Evolutionary conservation across 2,888 invertebrate genomes (phyloP), one percentile per base, ranked within the genome.

Genomic region (Acleris holmiana): DNA sequence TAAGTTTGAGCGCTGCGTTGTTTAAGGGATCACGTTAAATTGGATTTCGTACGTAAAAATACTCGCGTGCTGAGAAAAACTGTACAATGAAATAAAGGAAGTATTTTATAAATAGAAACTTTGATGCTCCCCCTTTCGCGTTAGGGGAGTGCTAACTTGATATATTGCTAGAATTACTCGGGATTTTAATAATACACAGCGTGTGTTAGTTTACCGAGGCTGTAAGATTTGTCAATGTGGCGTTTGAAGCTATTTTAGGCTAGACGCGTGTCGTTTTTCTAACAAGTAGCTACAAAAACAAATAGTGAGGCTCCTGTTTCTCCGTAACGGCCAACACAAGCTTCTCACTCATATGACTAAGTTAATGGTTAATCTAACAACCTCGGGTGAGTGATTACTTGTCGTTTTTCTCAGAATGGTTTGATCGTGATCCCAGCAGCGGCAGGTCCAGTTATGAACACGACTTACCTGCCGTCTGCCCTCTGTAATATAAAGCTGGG

Each of bases 151-250:
- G 84, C 83, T 73, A 79, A 83, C 82, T 87, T 91, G 91, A 91
- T 91, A 86, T 91, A 91, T 91, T 84, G 81, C 80, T 74, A 84
- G 88, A 81, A 90, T 92, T 91, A 89, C 86, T 86, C 83, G 81
- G 91, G 91, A 91, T 91, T 91, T 90, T 91, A 89, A 91, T 91
- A 91, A 91, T 89, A 88, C 87, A 84, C 88, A 82, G 76, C 84
- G 85, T 87, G 87, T 92, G 92, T 91, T 91, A 83, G 88, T 88
- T 88, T 85, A 86, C 82, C 79, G 85, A 88, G 88, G 88, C 89
- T 76, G 85, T 89, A 89, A 91, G 92, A 92, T 92, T 92, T 92
- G 91, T 92, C 92, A 92, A 90, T 89, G 75, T 72, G 86, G 84
- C 79, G 82, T 85, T 81, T 89, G 88, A 84, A 88, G 83, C 90